Evolutionary conservation across 2,113 vertebrate genomes (phyloP).

Genomic region (Festucalex cinctus): DNA sequence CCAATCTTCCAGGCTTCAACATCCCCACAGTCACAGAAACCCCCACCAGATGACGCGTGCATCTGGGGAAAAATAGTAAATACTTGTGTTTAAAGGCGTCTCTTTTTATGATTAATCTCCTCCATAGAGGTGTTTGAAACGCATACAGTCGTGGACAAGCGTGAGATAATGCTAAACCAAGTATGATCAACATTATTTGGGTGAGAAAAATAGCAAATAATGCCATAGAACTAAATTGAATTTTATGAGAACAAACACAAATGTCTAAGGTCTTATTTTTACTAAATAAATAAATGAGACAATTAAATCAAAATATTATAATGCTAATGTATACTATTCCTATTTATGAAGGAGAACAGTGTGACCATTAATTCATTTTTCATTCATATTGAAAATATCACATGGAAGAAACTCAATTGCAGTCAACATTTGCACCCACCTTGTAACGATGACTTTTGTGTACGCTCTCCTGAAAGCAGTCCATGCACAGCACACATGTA

Average conservation of each 20-base stretch:
- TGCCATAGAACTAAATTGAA: no score
- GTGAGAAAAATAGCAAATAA: no score
- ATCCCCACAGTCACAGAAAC: conserved; percentile 97
- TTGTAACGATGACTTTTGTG: conserved; percentile 97
- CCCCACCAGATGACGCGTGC: conserved; percentile 93
- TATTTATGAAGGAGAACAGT: no score
- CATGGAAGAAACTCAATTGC: neutral
- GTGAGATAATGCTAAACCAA: neutral
- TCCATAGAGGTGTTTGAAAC: no score
- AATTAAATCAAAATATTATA: no score
- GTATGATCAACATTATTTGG: neutral
- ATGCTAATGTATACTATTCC: no score
- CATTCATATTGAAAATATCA: neutral
- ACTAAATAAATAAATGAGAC: no score
- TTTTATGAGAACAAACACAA: no score
- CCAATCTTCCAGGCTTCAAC: conserved; percentile 96
- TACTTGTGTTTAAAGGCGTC: neutral
- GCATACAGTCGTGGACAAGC: neutral
- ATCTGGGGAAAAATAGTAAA: conserved; percentile 72
- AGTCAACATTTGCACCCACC: conserved; percentile 67
- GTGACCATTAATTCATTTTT: no score
- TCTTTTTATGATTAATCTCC: neutral
- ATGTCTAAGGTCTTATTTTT: no score
- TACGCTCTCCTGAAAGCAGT: conserved; percentile 96
- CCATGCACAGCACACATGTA: conserved; percentile 96